Conservation (phyloP, 1,140 invertebrate genomes). For the Oreohelix idahoensis region DNA sequence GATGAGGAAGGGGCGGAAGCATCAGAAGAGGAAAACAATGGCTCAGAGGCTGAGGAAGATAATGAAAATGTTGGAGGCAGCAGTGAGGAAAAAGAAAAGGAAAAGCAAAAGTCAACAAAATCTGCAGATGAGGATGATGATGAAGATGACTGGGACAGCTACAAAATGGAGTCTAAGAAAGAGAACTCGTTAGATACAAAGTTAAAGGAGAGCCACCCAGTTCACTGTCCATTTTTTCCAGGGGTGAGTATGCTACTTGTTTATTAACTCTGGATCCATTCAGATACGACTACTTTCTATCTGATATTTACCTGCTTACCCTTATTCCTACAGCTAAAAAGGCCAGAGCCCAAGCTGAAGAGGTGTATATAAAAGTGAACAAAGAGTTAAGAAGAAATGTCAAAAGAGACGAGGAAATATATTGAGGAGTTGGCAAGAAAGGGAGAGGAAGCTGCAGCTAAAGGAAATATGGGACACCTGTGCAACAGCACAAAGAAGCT, state of each 20-base stretch:
- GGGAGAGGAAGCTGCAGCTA: no score
- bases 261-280: no score
- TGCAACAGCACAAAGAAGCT: no score
- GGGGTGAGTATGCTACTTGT: constrained; percentile 80
- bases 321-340: no score
- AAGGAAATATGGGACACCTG: no score
- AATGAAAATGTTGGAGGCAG: constrained; percentile 70
- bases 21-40: constrained; percentile 68
- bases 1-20: constrained; percentile 53
- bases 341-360: no score
- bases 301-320: no score
- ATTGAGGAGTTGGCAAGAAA: no score
- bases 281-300: no score
- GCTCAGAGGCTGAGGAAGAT: constrained; percentile 69
- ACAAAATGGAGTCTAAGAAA: constrained; percentile 78
- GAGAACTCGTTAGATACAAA: constrained; percentile 92
- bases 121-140: constrained; percentile 68
- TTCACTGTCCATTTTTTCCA: constrained; percentile 96
- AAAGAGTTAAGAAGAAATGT: no score
- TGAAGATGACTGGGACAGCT: constrained; percentile 77
- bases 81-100: neutral
- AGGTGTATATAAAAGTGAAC: no score
- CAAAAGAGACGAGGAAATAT: no score
- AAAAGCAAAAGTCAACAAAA: constrained; percentile 21
- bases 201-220: constrained; percentile 93